Conservation (phyloP, 1,140 invertebrate species). For the Wiebesia pumilae region DNA sequence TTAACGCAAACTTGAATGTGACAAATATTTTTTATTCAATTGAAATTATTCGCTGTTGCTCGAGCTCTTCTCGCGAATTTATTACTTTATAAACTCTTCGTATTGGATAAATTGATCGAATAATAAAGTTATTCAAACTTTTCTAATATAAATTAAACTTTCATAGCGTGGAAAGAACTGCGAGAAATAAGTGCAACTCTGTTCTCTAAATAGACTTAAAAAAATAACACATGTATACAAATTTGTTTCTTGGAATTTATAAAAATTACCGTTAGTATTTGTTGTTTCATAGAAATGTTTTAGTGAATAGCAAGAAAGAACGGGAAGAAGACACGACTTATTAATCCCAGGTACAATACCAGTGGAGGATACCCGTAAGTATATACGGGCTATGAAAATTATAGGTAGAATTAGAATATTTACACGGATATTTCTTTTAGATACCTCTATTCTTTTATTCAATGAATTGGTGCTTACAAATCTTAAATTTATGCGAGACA, state of each 20-base stretch:
- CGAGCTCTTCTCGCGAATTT: too few species aligned
- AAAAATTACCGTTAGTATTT: not conserved
- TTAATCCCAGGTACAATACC: slow-evolving; percentile 10
- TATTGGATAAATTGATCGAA: too few species aligned
- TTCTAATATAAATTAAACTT: too few species aligned
- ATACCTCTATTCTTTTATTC: not conserved
- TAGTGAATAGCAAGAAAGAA: not conserved
- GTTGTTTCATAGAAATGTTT: not conserved
- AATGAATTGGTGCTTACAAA: not conserved
- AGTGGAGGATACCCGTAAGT: not conserved
- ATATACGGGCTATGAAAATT: not conserved
- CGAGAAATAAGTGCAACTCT: too few species aligned
- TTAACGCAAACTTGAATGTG: too few species aligned
- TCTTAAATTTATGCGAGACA: not conserved
- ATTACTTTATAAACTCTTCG: too few species aligned
- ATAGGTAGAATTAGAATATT: slow-evolving; percentile 10
- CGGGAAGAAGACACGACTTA: slow-evolving; percentile 11
- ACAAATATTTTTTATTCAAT: too few species aligned
- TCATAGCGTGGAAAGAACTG: too few species aligned
- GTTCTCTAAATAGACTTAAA: too few species aligned
- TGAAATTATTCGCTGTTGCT: too few species aligned
- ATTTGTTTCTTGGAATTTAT: not conserved
- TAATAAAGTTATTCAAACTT: too few species aligned
- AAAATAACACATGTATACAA: too few species aligned
- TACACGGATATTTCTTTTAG: not conserved